Base-by-base conservation (phyloP, 2,797 vertebrate species). In the Acropternis orthonyx region DNA sequence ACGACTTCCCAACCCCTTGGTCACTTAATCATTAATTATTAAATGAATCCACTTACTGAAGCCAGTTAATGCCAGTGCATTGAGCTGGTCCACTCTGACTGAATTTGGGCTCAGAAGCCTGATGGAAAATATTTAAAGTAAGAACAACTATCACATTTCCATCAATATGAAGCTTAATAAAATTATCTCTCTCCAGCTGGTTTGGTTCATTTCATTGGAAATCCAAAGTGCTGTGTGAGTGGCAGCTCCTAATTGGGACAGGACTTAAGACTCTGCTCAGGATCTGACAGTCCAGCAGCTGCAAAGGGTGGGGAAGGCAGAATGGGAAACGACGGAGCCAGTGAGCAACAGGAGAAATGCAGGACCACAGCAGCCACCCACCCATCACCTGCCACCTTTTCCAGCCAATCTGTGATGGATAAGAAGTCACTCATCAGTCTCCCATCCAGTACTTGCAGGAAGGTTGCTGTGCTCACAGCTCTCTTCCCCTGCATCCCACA, bases 1-100 rank as follows among this genome's bases (percentile, higher is more conserved):
- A 71, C 36, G 2, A 61, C 27, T 62, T 75, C 49, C 72, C 52
- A 75, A 32, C 14, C 36, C 51, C 24, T 18, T 62, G 26, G 44
- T 51, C 68, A 65, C 16, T 61, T 86, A 61, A 61, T 83, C 8
- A 85, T 75, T 81, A 62, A 72, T 90, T 86, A 87, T 55, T 75
- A 27, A 72, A 94, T 67, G 16, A 80, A 87, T 66, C n/a, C 27
- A 49, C 36, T 74, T 12, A 15, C 7, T 55, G 34, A 56, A 85
- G 87, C 10, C 58, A 30, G 20, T 43, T 85, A 65, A 55, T 34
- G 49, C 30, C 68, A 72, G 41, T 82, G 36, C 69, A 81, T 34
- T n/a, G 55, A 75, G 48, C 51, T 26, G 36, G 30, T 66, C 46
- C 28, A 9, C 56, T 32, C 41, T 49, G 68, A 21, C 0, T 32